These are phyloP conservation scores for Damaliscus lunatus DNA, from an alignment of 2,113 vertebrate species.

Conservation along the genomic window DNA sequence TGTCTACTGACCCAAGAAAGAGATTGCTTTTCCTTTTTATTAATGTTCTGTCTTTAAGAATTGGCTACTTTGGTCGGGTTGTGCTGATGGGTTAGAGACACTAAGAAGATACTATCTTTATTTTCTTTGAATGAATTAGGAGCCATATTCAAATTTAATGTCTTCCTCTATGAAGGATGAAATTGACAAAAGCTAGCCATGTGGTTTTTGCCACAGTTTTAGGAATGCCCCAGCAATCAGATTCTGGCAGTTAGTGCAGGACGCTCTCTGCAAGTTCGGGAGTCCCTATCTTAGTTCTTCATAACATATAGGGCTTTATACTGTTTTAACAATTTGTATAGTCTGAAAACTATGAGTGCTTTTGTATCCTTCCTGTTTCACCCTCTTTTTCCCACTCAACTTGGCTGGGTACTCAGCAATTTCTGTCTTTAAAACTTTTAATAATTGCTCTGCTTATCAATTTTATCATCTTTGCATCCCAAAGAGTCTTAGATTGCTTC, in stretches of 20 bases:
- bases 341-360: neutral
- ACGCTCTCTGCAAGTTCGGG: neutral
- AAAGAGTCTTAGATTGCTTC: neutral
- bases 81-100: neutral
- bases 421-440: neutral
- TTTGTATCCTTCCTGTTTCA: neutral
- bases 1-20: neutral
- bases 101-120: neutral
- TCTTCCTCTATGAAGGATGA: neutral
- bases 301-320: neutral
- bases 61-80: neutral
- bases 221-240: neutral
- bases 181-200: neutral
- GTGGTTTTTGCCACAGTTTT: neutral
- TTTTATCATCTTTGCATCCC: neutral
- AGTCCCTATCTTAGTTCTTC: neutral
- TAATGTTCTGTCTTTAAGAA: neutral
- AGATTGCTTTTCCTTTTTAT: neutral
- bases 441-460: neutral
- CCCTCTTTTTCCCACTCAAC: neutral
- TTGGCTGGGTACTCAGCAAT: neutral
- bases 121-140: neutral
- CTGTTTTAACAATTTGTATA: neutral
- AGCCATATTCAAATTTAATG: neutral
- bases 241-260: too few relatives aligned